Percentiles rank a stretch among this genome's conserved stretches.
Conservation (phyloP, 2,113 vertebrate genomes). For the Panthera uncia region DNA sequence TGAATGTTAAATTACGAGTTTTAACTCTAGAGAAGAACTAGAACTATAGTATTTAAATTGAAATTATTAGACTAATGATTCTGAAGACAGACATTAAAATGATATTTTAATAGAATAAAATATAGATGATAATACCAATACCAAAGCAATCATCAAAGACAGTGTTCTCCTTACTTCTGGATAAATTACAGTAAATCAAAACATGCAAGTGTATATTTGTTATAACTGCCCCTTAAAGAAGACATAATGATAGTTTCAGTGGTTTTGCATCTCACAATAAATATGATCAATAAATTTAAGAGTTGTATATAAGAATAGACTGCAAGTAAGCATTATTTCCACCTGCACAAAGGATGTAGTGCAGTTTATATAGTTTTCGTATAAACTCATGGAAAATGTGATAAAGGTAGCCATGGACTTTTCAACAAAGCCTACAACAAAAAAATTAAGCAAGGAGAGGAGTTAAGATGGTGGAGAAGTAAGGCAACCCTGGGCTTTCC, state of each 20-base stretch:
- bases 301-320: background rate
- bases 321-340: background rate
- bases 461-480: no score
- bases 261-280: background rate
- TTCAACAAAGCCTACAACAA: background rate
- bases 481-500: no score
- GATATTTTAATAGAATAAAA: background rate
- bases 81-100: background rate
- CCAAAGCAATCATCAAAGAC: background rate
- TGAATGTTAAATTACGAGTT: background rate
- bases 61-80: background rate
- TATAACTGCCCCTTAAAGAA: background rate
- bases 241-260: background rate
- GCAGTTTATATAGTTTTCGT: background rate
- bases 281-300: background rate
- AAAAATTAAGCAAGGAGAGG: background rate
- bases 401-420: background rate
- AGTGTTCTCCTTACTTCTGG: background rate
- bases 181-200: background rate
- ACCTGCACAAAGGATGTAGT: background rate
- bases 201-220: background rate
- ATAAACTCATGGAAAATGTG: background rate
- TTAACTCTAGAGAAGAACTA: background rate
- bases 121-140: background rate
- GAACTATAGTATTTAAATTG: background rate